phyloP scores from a whole-genome alignment of 2,888 invertebrate genomes.

The Ennomos fuscantarius region DNA sequence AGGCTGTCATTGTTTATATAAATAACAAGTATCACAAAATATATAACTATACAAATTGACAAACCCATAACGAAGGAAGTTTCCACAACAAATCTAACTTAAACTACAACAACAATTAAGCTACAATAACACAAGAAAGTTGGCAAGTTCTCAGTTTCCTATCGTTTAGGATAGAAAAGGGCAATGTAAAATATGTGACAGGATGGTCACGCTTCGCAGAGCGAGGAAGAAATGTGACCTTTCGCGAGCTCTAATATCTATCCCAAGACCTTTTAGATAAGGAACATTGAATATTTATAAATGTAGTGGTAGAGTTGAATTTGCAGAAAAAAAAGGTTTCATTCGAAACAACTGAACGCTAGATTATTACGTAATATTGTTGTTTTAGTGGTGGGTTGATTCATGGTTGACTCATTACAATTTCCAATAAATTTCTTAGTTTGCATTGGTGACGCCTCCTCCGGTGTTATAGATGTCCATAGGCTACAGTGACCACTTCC shows the following conservation, averaged over 20 bases:
- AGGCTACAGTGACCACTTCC: no score
- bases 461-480: no score
- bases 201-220: constrained; percentile 69
- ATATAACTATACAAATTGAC: no score
- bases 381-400: no score
- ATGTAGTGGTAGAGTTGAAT: neutral
- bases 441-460: no score
- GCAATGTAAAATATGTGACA: constrained; percentile 77
- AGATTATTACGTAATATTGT: no score
- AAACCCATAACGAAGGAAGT: constrained; percentile 7
- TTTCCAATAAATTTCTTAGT: no score
- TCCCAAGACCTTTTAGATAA: constrained; percentile 42
- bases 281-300: constrained; percentile 7
- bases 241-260: constrained; percentile 57
- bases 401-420: no score
- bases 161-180: constrained; percentile 39
- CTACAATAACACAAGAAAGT: constrained; percentile 19
- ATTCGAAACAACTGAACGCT: no score
- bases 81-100: constrained; percentile 9
- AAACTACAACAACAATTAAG: constrained; percentile 22
- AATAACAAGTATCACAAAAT: no score
- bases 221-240: constrained; percentile 76
- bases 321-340: neutral
- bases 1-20: no score
- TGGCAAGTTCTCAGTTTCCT: constrained; percentile 17